phyloP scores from a whole-genome alignment of 2,888 invertebrate genomes.

The Azorinus chamasolen region DNA sequence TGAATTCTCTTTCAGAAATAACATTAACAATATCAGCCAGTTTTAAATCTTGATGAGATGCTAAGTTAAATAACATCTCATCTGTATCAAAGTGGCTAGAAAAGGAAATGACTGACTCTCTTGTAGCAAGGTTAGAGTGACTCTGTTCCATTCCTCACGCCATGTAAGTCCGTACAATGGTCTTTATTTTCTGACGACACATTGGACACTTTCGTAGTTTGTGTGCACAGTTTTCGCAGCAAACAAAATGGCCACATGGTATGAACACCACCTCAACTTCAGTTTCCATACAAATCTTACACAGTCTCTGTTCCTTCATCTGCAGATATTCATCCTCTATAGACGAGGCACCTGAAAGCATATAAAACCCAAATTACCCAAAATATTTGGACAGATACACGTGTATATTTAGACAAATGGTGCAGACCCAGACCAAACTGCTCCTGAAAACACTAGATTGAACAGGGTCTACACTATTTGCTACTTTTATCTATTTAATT shows the following conservation, averaged over 20 bases:
- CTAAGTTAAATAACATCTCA: no score
- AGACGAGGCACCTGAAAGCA: slow-evolving; percentile 51
- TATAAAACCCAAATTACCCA: not conserved
- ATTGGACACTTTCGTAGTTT: slow-evolving; percentile 56
- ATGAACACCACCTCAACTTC: slow-evolving; percentile 52
- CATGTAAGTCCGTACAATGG: slow-evolving; percentile 51
- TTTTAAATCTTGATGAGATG: no score
- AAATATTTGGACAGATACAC: not conserved
- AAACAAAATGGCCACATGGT: slow-evolving; percentile 62
- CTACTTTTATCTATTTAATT: no score
- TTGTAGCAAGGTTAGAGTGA: no score
- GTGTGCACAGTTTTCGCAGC: slow-evolving; percentile 47
- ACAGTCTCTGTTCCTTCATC: slow-evolving; percentile 51
- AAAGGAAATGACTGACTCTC: no score
- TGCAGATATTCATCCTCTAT: slow-evolving; percentile 42
- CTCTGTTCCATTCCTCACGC: slow-evolving; percentile 17
- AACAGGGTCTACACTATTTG: no score
- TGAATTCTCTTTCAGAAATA: no score
- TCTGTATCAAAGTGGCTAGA: no score
- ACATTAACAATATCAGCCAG: no score
- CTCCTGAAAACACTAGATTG: no score
- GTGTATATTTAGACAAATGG: no score
- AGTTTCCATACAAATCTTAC: slow-evolving; percentile 62
- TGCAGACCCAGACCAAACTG: no score
- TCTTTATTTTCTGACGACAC: slow-evolving; percentile 45